Base-by-base conservation (phyloP, 2,888 invertebrate genomes). In the Eupithecia abbreviata region DNA sequence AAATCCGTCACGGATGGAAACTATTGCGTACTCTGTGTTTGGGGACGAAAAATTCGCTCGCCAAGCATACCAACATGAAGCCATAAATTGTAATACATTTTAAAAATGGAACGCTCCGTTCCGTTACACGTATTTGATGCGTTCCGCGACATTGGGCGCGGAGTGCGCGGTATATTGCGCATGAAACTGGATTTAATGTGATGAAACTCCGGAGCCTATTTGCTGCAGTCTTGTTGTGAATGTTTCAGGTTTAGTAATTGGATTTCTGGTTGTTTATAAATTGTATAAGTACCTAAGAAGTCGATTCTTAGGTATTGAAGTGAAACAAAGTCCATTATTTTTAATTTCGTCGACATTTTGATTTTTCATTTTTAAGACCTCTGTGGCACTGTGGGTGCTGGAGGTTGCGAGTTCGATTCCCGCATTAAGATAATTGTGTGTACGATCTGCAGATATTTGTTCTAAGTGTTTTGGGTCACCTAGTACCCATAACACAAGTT, bases 121-220 rank as follows among this genome's bases (percentile, higher is more conserved):
- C 83, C 83, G 81, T 85, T 84, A 81, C 84, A 82, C 80, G 77
- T 85, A 90, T 91, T 90, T 87, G 89, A 92, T 91, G 91, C 90
- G 94, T 94, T 92, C 90, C 92, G 91, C 88, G 83, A 92, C 94
- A 93, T 93, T 94, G 91, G 86, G 80, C 86, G 85, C 87, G 84
- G 88, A 88, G 84, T 86, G 85, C 82, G 87, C 89, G 88, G 89
- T 91, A 91, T 90, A 92, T 93, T 90, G 90, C 83, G 90, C 91
- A 91, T 92, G 91, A 90, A 92, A 92, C 88, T 87, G 80, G 86
- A 91, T 90, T 89, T 89, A 88, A 89, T 88, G 88, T 82, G 80
- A 81, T 82, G 84, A 82, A 80, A 81, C 82, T 81, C 77, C 77
- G 78, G 45, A 68, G 67, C 43, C 67, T 68, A 68, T 43, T 66